These are phyloP conservation scores for Pammene aurita DNA, from an alignment of 2,888 invertebrate genomes.

Conservation along the genomic window DNA sequence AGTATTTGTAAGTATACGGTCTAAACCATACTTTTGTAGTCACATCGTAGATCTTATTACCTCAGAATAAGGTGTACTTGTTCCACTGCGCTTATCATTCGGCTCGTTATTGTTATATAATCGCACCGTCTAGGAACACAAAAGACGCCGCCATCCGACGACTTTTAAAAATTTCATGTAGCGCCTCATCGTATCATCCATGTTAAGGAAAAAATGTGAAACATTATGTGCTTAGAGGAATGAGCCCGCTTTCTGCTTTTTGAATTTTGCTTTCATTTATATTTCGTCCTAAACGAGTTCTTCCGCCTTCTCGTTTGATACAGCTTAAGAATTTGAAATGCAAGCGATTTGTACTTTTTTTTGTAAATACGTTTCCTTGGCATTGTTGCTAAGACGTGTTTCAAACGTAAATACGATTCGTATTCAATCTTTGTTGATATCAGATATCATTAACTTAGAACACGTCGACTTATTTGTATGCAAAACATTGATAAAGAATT, in stretches of 20 bases:
- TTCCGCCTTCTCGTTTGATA: conserved; percentile 42
- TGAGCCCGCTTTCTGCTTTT: conserved; percentile 45
- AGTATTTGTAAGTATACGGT: neutral
- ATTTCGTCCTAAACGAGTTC: conserved; percentile 47
- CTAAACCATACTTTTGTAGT: neutral
- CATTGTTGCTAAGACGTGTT: conserved; percentile 18
- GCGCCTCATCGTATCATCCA: conserved; percentile 48
- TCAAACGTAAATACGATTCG: conserved; percentile 11
- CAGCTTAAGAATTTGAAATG: conserved; percentile 42
- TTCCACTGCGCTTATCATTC: conserved; percentile 48
- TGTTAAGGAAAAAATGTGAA: conserved; percentile 52
- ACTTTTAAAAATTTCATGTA: conserved; percentile 48
- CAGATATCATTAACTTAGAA: neutral
- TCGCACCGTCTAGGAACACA: conserved; percentile 45
- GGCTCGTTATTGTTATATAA: conserved; percentile 49
- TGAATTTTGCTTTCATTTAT: conserved; percentile 49
- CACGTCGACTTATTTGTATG: neutral
- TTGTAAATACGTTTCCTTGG: conserved; percentile 27
- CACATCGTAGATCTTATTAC: conserved; percentile 15
- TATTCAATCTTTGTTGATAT: conserved; percentile 13
- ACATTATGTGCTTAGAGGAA: conserved; percentile 50
- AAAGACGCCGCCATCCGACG: conserved; percentile 41
- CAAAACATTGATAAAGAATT: neutral
- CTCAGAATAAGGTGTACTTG: conserved; percentile 43
- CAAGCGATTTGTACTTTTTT: conserved; percentile 37